Conservation (phyloP, 1,140 invertebrate genomes). For the Lethocerus indicus region DNA sequence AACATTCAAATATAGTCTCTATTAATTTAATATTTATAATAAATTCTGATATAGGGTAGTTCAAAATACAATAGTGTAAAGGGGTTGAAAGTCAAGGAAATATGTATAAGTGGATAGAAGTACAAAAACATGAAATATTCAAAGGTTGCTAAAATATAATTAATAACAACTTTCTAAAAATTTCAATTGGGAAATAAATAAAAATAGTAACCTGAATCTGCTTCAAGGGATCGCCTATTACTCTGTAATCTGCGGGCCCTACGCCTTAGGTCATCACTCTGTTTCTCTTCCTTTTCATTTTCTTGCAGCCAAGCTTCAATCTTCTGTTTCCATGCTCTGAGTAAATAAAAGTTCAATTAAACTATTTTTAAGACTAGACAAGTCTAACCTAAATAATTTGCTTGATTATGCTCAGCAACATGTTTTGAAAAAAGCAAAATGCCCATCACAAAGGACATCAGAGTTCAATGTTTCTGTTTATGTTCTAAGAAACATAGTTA, state of each 20-base stretch:
- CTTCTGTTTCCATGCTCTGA: constrained; percentile 65
- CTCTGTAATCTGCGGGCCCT: constrained; percentile 40
- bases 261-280: constrained; percentile 40
- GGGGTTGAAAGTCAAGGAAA: too few species aligned
- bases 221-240: constrained; percentile 59
- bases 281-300: constrained; percentile 65
- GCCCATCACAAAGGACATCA: too few species aligned
- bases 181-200: too few species aligned
- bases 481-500: too few species aligned
- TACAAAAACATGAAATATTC: constrained; percentile 9
- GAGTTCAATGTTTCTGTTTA: too few species aligned
- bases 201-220: constrained; percentile 45
- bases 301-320: constrained; percentile 82
- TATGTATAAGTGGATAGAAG: neutral
- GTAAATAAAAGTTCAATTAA: constrained; percentile 16
- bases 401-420: neutral
- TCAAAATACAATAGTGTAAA: too few species aligned
- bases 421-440: neutral
- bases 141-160: too few species aligned
- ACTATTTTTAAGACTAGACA: neutral
- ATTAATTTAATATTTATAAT: too few species aligned
- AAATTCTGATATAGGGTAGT: too few species aligned
- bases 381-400: neutral
- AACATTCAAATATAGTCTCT: too few species aligned
- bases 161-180: too few species aligned